Evolutionary conservation across 2,888 invertebrate genomes (phyloP).

Genomic region (Loripinus fragilis): DNA sequence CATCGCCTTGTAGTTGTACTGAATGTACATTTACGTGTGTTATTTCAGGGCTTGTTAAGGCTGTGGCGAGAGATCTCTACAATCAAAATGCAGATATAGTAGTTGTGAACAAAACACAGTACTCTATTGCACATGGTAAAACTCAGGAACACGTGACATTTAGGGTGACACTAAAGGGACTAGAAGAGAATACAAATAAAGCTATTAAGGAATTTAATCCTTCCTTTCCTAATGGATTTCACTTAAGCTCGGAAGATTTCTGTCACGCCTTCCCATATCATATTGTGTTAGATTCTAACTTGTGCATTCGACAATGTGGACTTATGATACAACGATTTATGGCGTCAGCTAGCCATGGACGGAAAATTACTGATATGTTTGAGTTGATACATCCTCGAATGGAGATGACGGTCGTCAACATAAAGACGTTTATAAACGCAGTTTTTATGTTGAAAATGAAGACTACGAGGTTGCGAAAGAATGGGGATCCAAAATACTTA

Average conservation of each 20-base stretch:
- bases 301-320: slow-evolving; percentile 76
- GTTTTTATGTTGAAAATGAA: slow-evolving; percentile 71
- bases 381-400: slow-evolving; percentile 76
- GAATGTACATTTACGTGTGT: no score
- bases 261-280: slow-evolving; percentile 80
- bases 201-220: slow-evolving; percentile 44
- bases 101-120: slow-evolving; percentile 64
- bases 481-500: slow-evolving; percentile 26
- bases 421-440: slow-evolving; percentile 78
- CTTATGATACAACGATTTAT: slow-evolving; percentile 68
- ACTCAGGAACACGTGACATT: slow-evolving; percentile 74
- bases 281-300: slow-evolving; percentile 76
- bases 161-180: slow-evolving; percentile 55
- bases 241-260: slow-evolving; percentile 70
- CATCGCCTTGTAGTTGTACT: no score
- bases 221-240: slow-evolving; percentile 45
- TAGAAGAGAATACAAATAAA: slow-evolving; percentile 27
- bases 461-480: slow-evolving; percentile 5
- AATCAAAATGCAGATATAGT: slow-evolving; percentile 65
- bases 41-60: slow-evolving; percentile 66
- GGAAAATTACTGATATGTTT: slow-evolving; percentile 65
- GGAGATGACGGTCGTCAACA: slow-evolving; percentile 72
- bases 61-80: slow-evolving; percentile 76
- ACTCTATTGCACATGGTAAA: slow-evolving; percentile 64
- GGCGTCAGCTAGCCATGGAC: slow-evolving; percentile 33